Percentiles rank a stretch among this genome's conserved stretches.
Evolutionary conservation across 2,797 vertebrate species (phyloP).

Genomic region (Simalia tracyae): DNA sequence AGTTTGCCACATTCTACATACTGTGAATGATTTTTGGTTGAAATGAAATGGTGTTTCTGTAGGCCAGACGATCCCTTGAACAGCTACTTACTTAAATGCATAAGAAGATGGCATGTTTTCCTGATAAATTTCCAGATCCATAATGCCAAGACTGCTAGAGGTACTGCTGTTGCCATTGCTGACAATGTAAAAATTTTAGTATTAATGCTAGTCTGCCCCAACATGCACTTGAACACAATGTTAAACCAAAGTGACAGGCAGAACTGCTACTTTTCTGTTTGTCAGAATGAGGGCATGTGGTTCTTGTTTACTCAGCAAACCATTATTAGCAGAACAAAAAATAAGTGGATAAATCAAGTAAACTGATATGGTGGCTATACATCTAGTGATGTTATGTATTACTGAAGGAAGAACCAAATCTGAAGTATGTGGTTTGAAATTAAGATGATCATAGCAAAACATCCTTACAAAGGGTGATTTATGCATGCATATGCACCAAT

Average conservation of each 20-base stretch:
- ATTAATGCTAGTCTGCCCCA: conserved; percentile 72
- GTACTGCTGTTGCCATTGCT: conserved; percentile 95
- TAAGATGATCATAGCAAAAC: not conserved
- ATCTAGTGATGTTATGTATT: conserved; percentile 24
- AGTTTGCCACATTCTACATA: conserved; percentile 51
- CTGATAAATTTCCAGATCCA: conserved; percentile 90
- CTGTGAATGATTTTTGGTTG: conserved; percentile 53
- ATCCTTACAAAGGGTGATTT: not conserved
- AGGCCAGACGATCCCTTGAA: conserved; percentile 61
- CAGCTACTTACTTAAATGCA: conserved; percentile 84
- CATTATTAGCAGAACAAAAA: conserved; percentile 36
- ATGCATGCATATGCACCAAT: not conserved
- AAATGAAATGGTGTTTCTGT: conserved; percentile 59
- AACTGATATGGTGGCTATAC: not conserved
- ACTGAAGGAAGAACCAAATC: not conserved
- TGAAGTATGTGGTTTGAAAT: conserved; percentile 17
- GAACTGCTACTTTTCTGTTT: conserved; percentile 5
- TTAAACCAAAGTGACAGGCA: conserved; percentile 10
- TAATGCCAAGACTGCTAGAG: conserved; percentile 89
- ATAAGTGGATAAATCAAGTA: conserved; percentile 5
- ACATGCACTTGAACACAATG: conserved; percentile 49
- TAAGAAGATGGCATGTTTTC: conserved; percentile 83
- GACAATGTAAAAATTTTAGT: conserved; percentile 80
- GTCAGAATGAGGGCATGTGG: not conserved
- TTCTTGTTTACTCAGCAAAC: conserved; percentile 29